Evolutionary conservation across 2,888 invertebrate genomes (phyloP).

Genomic region (Ophonus ardosiacus): DNA sequence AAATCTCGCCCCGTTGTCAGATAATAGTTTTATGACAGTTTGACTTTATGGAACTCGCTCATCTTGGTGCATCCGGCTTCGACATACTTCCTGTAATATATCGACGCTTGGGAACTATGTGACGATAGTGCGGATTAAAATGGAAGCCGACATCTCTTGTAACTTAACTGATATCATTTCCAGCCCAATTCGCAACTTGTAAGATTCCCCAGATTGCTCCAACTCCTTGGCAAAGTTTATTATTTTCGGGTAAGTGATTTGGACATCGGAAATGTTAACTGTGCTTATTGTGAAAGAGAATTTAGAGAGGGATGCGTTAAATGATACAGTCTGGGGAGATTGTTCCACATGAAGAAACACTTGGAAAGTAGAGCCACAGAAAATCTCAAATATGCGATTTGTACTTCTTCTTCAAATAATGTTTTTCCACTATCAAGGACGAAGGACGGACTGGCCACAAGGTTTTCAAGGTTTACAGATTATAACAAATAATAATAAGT

Average conservation of each 20-base stretch:
- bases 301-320: not conserved
- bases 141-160: not conserved
- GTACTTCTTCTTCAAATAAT: no score
- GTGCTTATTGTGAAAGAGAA: slow-evolving; percentile 6
- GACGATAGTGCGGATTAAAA: slow-evolving; percentile 28
- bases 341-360: not conserved
- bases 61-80: slow-evolving; percentile 2
- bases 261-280: slow-evolving; percentile 23
- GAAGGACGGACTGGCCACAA: no score
- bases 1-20: not conserved
- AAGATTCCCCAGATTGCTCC: slow-evolving; percentile 16
- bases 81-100: slow-evolving; percentile 42
- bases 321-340: not conserved
- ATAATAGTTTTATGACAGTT: not conserved
- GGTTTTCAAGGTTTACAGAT: no score
- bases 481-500: no score
- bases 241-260: slow-evolving; percentile 38
- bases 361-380: no score
- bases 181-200: not conserved
- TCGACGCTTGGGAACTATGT: slow-evolving; percentile 36
- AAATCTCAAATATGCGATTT: no score
- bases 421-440: no score
- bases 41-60: not conserved
- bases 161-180: slow-evolving; percentile 13
- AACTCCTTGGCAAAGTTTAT: slow-evolving; percentile 34